phyloP scores from a whole-genome alignment of 2,888 invertebrate genomes.

The Nephrotoma appendiculata region DNA sequence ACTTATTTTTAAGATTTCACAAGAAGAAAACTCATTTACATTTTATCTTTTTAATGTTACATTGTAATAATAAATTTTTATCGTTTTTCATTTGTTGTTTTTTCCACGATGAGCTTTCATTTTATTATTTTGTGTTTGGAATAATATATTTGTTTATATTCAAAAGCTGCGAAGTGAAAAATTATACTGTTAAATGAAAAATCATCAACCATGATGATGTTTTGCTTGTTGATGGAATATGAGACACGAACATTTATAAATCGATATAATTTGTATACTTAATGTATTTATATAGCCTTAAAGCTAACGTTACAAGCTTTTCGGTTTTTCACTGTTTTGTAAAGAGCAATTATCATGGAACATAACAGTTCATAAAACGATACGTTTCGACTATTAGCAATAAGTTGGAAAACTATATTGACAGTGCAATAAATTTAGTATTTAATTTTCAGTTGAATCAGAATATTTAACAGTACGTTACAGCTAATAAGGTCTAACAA shows the following conservation, averaged over 20 bases:
- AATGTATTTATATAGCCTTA: not conserved
- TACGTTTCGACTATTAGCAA: not conserved
- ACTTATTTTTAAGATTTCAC: not conserved
- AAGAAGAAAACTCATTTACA: not conserved
- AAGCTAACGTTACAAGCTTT: not conserved
- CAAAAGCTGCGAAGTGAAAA: not conserved
- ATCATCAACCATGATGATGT: not conserved
- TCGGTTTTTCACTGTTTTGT: not conserved
- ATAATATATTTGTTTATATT: not conserved
- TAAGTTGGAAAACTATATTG: not conserved
- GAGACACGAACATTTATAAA: not conserved
- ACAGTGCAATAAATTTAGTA: not conserved
- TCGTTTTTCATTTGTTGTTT: not conserved
- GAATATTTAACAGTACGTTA: too few species aligned
- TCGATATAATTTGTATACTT: not conserved
- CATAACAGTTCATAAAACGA: not conserved
- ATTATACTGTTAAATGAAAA: not conserved
- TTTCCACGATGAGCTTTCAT: not conserved
- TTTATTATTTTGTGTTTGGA: not conserved
- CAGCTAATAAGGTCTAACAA: not conserved
- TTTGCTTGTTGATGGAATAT: not conserved
- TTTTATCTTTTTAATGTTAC: not conserved
- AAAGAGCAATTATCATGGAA: not conserved
- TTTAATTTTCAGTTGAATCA: not conserved
- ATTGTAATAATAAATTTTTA: not conserved